Conservation (phyloP, 2,888 invertebrate genomes). For the Sussaba pulchella region DNA sequence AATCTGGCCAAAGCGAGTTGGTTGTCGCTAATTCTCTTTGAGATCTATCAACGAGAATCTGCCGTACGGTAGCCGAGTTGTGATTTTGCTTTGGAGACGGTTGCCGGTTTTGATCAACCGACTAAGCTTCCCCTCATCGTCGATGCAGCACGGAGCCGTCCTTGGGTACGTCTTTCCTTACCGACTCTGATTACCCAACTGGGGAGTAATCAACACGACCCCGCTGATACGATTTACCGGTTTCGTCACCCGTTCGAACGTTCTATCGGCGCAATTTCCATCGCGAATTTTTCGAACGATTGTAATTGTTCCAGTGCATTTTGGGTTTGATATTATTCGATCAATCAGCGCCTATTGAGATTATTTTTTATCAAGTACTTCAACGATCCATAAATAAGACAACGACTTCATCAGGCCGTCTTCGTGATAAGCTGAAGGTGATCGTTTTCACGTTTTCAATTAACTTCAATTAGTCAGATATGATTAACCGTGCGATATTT, state of each 20-base stretch:
- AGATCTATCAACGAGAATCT: slow-evolving; percentile 3
- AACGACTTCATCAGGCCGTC: no score
- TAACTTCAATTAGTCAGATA: no score
- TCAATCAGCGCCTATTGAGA: no score
- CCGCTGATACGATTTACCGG: slow-evolving; percentile 24
- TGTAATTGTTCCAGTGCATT: no score
- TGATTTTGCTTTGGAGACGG: slow-evolving; percentile 21
- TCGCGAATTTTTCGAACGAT: no score
- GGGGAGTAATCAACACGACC: slow-evolving; percentile 43
- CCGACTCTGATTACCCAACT: slow-evolving; percentile 38
- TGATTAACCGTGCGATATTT: no score
- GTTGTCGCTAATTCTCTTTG: slow-evolving; percentile 33
- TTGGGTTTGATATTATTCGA: no score
- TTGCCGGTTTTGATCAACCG: slow-evolving; percentile 21
- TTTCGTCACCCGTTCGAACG: slow-evolving; percentile 1
- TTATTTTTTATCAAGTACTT: no score
- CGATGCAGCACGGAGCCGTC: neutral
- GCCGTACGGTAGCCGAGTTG: neutral
- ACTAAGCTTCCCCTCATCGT: slow-evolving; percentile 9
- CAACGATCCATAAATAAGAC: no score
- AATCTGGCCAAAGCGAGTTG: slow-evolving; percentile 15
- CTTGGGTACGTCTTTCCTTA: slow-evolving; percentile 8
- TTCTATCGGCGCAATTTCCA: neutral
- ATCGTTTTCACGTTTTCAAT: no score
- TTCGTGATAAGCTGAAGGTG: no score